phyloP scores from a whole-genome alignment of 2,888 invertebrate species.

The Sylvicola cinctus region DNA sequence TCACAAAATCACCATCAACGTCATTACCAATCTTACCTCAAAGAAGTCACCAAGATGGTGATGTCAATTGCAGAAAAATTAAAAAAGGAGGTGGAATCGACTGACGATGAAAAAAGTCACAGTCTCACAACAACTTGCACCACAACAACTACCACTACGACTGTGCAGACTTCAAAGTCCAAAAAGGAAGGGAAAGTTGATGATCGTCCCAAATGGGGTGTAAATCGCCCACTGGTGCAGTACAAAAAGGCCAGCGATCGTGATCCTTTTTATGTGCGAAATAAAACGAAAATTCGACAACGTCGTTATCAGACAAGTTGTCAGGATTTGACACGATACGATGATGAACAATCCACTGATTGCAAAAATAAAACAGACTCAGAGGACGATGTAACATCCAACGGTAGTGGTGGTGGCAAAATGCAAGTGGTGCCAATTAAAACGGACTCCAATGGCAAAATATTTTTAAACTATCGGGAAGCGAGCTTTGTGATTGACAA shows the following conservation, averaged over 20 bases:
- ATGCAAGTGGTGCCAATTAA: constrained; percentile 23
- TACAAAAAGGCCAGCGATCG: constrained; percentile 81
- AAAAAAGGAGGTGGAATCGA: too few relatives aligned
- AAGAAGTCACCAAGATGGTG: too few relatives aligned
- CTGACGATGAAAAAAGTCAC: too few relatives aligned
- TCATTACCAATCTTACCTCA: too few relatives aligned
- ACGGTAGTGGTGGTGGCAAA: constrained; percentile 8
- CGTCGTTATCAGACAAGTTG: too few relatives aligned
- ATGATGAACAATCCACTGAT: too few relatives aligned
- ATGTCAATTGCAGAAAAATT: too few relatives aligned
- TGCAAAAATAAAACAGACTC: too few relatives aligned
- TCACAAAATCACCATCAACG: too few relatives aligned
- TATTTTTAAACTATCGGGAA: constrained; percentile 24
- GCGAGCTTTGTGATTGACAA: constrained; percentile 25
- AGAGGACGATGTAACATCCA: too few relatives aligned
- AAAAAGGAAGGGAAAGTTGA: constrained; percentile 25
- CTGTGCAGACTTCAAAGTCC: constrained; percentile 14
- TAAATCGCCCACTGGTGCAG: constrained; percentile 54
- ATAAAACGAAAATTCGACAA: constrained; percentile 26
- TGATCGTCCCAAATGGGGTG: constrained; percentile 54
- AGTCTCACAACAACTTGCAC: too few relatives aligned
- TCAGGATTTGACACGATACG: too few relatives aligned
- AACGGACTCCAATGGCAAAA: constrained; percentile 23
- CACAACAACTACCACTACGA: not conserved
- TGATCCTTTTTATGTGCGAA: constrained; percentile 51